Evolutionary conservation across 2,113 vertebrate genomes (phyloP), one percentile per base, ranked within the genome.

Genomic region (Heptranchias perlo): DNA sequence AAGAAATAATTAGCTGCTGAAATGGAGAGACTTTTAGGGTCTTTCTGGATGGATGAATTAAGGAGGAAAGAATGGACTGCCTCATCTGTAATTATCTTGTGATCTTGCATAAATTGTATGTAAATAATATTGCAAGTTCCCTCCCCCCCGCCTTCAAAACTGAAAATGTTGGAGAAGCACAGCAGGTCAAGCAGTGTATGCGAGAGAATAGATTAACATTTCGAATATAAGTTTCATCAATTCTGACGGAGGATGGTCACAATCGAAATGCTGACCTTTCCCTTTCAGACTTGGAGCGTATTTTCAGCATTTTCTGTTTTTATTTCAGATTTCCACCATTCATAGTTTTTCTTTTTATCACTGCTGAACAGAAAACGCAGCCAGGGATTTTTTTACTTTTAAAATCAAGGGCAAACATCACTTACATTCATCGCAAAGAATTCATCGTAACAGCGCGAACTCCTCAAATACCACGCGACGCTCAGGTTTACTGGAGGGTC

Each of bases 391-490:
- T 58, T 58, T 58, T 10, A 8, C 16, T 14, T 47, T 47, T 21
- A 44, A 84, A 84, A 54, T 31, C 54, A 58, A 2, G 16, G n/a
- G 31, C 54, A n/a, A 93, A 58, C 1, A 23, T 93, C 58, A 93
- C 98, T 97, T 96, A 98, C 98, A 0, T 97, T 23, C 1, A 97
- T n/a, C 6, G 1, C 54, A 96, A 97, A 96, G 95, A 98, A 96
- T 94, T 98, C 97, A 0, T 98, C 73, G 69, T 97, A 97, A 96
- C 98, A 98, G 89, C 96, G 97, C 0, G 97, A 98, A 96, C 96
- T 98, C 91, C 98, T 97, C 96, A 98, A 97, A 69, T 98, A 98
- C 98, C 98, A 98, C 4, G 97, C 97, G 0, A 98, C 73, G 1
- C 54, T 96, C 49, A 98, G 78, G 10, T 52, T 14, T 10, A 96